These are phyloP conservation scores for Festucalex cinctus DNA, from an alignment of 2,113 vertebrate genomes.

Conservation along the genomic window DNA sequence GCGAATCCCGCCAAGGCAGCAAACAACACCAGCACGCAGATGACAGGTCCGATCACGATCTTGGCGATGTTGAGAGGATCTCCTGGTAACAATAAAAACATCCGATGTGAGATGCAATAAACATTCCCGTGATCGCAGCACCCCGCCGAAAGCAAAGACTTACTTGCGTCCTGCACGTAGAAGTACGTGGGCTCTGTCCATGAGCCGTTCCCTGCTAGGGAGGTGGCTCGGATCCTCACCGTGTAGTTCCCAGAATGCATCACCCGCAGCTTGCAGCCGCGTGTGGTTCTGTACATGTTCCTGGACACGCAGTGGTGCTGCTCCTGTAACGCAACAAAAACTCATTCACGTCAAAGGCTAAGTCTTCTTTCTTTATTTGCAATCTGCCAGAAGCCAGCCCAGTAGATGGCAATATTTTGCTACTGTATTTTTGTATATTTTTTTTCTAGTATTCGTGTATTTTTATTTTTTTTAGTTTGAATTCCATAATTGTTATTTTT, in stretches of 20 bases:
- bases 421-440: too few relatives aligned
- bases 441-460: background rate
- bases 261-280: slow-evolving; percentile 80
- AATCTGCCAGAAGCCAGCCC: background rate
- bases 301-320: slow-evolving; percentile 85
- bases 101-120: slow-evolving; percentile 18
- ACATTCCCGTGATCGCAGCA: background rate
- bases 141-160: slow-evolving; percentile 35
- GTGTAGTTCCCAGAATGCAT: slow-evolving; percentile 91
- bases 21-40: slow-evolving; percentile 80
- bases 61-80: slow-evolving; percentile 81
- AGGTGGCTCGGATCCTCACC: slow-evolving; percentile 85
- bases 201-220: slow-evolving; percentile 90
- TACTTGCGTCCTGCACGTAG: slow-evolving; percentile 82
- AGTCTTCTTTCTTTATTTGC: background rate
- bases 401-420: too few relatives aligned
- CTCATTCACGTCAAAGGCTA: background rate
- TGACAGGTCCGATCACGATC: slow-evolving; percentile 81
- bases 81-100: slow-evolving; percentile 58
- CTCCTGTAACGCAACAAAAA: slow-evolving; percentile 67
- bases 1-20: slow-evolving; percentile 77
- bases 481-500: too few relatives aligned
- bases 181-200: slow-evolving; percentile 89
- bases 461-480: too few relatives aligned
- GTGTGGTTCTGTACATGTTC: slow-evolving; percentile 74